Evolutionary conservation across 2,113 vertebrate species (phyloP), one percentile per base, ranked within the genome.

Genomic region (Dissostichus mawsoni): DNA sequence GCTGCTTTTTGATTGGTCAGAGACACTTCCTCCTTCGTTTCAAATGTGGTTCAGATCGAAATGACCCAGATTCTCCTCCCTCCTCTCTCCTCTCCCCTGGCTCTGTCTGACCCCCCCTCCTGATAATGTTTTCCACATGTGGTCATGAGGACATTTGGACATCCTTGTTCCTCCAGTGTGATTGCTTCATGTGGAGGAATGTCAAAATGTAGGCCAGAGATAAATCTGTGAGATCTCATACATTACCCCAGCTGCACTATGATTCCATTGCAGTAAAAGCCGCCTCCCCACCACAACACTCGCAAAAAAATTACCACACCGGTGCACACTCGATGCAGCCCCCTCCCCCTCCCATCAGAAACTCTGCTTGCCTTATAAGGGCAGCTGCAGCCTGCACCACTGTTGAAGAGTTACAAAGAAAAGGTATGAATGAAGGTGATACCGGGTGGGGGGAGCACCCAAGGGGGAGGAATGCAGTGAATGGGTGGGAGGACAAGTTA

Each of bases 291-390:
- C 62, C 25, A 33, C 70, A 13, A 59, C 20, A 41, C 7, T 4
- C 29, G 3, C 0, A 29, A 25, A 14, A 25, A 4, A 57, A 23
- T 44, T 29, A 56, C 14, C 50, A 14, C 23, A 18, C 25, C 16
- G n/a, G 44, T 59, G 25, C 66, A 41, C 0, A 12, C 68, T 20
- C 2, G 8, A 50, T 78, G 59, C 86, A 83, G 68, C 36, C 59
- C 69, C 74, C 57, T 47, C 58, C 57, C 71, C 61, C 56, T 29
- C 64, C 88, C 88, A 1, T 9, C 84, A 93, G 86, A 93, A 83
- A 85, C 89, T 82, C 81, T 74, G 88, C 78, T 78, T 91, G 83
- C 94, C 95, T 94, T 95, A 93, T 95, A 95, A 94, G 94, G 94
- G 84, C 77, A 93, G 64, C 78, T 91, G 74, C 29, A 92, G 91